Percentiles rank a stretch among this genome's conserved stretches.
phyloP scores from a whole-genome alignment of 2,888 invertebrate genomes.

The Thyatira batis region DNA sequence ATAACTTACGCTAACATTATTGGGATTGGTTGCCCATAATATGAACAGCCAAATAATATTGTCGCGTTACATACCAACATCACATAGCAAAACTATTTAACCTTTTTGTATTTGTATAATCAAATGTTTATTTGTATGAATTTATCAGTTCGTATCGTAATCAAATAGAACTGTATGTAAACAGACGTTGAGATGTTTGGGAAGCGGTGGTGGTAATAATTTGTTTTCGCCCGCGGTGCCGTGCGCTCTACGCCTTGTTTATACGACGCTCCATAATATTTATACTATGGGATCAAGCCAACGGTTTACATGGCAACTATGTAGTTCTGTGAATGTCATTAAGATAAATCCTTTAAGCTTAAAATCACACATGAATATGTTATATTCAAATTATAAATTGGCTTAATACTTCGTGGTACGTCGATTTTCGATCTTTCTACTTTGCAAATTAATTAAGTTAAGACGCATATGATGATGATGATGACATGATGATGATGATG shows the following conservation, averaged over 20 bases:
- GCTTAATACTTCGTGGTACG: slow-evolving; percentile 7
- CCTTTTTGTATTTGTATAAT: too few relatives aligned
- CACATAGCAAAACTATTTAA: too few relatives aligned
- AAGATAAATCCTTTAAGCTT: slow-evolving; percentile 31
- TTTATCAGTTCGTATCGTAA: background rate
- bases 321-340: slow-evolving; percentile 48
- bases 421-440: too few relatives aligned
- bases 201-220: slow-evolving; percentile 57
- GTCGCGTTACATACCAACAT: too few relatives aligned
- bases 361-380: background rate
- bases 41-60: too few relatives aligned
- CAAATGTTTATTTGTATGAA: background rate
- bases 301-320: slow-evolving; percentile 47
- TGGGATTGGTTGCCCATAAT: too few relatives aligned
- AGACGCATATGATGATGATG: too few relatives aligned
- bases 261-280: slow-evolving; percentile 60
- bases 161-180: slow-evolving; percentile 30
- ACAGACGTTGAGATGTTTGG: slow-evolving; percentile 56
- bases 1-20: too few relatives aligned
- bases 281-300: slow-evolving; percentile 57
- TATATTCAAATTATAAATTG: background rate
- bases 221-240: slow-evolving; percentile 57
- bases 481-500: too few relatives aligned
- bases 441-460: too few relatives aligned
- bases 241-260: slow-evolving; percentile 44